Evolutionary conservation across 2,113 vertebrate species (phyloP), one percentile per base, ranked within the genome.

Genomic region (Pangasianodon gigas): DNA sequence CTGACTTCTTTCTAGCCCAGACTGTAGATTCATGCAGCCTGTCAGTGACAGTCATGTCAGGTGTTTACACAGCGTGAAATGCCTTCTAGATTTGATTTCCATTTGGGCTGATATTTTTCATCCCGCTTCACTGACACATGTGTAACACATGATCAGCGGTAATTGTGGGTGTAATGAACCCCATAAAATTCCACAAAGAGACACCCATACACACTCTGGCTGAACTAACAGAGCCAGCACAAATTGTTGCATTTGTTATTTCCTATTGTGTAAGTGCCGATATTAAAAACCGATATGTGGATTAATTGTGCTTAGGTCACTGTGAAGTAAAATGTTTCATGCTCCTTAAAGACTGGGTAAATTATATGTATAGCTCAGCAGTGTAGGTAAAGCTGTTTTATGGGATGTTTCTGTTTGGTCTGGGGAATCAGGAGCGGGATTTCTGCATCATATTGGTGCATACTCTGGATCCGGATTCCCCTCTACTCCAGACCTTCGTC

Each of bases 361-460:
- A 52, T n/a, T 6, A 80, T 80, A 13, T 60, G 1, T 60, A 32
- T 26, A 4, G 19, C 10, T 60, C 81, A 44, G 16, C 9, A 83
- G 13, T 52, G 5, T 29, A 48, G 44, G 32, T 29, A 46, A 46
- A 32, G 21, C 46, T 56, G 84, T 82, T 60, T 56, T 32, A 19
- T 62, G 14, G 41, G 71, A 29, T 75, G 14, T 71, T 56, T 52
- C 46, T 67, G 13, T 89, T 19, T 37, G 44, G 67, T 44, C 54
- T 60, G 29, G 16, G 85, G 9, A 58, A 32, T 54, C 93, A 99
- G 98, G 95, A 97, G 48, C 95, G 93, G 93, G 96, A 97, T 81
- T 97, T 96, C 92, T 98, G 98, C 93, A 54, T 98, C 88, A 94
- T 98, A 80, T 94, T 96, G 0, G 92, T 98, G 60, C 96, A 97